phyloP scores from a whole-genome alignment of 2,797 vertebrate genomes.

The Phrynocephalus guinanensis region DNA sequence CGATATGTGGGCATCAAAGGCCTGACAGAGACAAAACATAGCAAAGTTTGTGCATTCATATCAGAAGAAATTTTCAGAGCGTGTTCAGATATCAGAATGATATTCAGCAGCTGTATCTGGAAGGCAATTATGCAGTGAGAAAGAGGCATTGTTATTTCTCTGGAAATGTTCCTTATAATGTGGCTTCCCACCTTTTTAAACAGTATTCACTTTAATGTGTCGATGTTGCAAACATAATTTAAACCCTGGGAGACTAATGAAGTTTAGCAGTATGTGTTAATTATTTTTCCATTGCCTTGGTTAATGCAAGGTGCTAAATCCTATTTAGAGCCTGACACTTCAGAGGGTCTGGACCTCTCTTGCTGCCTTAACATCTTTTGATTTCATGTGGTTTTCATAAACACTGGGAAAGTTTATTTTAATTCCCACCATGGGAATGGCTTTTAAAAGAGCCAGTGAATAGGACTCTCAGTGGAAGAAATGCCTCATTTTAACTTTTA shows the following conservation, averaged over 20 bases:
- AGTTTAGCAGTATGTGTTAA: slow-evolving; percentile 74
- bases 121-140: slow-evolving; percentile 1
- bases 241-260: slow-evolving; percentile 74
- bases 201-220: slow-evolving; percentile 62
- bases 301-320: slow-evolving; percentile 69
- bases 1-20: neutral
- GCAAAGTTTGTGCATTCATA: neutral
- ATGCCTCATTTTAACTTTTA: slow-evolving; percentile 39
- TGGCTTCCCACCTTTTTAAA: slow-evolving; percentile 49
- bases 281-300: slow-evolving; percentile 69
- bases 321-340: slow-evolving; percentile 72
- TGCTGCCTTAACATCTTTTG: slow-evolving; percentile 54
- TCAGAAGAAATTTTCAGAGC: neutral
- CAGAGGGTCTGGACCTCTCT: slow-evolving; percentile 50
- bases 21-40: neutral
- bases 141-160: neutral
- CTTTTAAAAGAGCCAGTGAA: slow-evolving; percentile 46
- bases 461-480: slow-evolving; percentile 41
- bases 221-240: slow-evolving; percentile 70
- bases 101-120: neutral
- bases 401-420: slow-evolving; percentile 49
- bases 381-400: slow-evolving; percentile 55
- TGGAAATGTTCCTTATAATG: slow-evolving; percentile 34
- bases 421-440: slow-evolving; percentile 48
- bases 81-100: neutral